Base-by-base conservation (phyloP, 2,888 invertebrate genomes). In the Agrotis exclamationis region DNA sequence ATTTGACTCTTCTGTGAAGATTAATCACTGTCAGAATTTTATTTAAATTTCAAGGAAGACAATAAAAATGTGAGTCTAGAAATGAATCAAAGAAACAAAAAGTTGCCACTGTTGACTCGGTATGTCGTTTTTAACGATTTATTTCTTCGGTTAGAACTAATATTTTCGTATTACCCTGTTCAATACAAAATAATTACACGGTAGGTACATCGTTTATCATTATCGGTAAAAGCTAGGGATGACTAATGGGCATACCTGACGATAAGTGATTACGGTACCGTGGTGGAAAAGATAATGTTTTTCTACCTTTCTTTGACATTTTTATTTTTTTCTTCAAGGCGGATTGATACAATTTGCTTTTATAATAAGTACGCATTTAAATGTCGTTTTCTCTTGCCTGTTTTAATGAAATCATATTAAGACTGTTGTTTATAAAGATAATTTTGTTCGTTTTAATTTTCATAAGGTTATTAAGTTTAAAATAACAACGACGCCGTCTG, bases 221-320 rank as follows among this genome's bases (percentile, higher is more conserved):
- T 78, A 82, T 75, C 53, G 70, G 74, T 74, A 74, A n/a, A 47
- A 51, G 51, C 45, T 70, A 72, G 57, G 57, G 57, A 74, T 75
- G 68, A 72, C 51, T 68, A 74, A 73, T 65, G 65, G 57, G 24
- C 28, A 14, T 70, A 58, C 64, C 63, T 77, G 67, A 33, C 54
- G 63, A 74, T 75, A 77, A 70, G 59, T 83, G 68, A 76, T 82
- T 56, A 74, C 50, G 28, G 39, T 56, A 18, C 44, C 47, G 47
- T 33, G 20, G 28, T 56, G n/a, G 57, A 57, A 63, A 66, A 58
- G 16, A 60, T 70, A 63, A 63, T 44, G 11, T 75, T 66, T 70
- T 66, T 11, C 2, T 11, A 33, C 16, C n/a, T 39, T 54, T 56
- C 39, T 59, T 53, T 44, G 22, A 13, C 20, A 54, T 71, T 63